Evolutionary conservation across 2,888 invertebrate genomes (phyloP).

Genomic region (Abrostola triplasia): DNA sequence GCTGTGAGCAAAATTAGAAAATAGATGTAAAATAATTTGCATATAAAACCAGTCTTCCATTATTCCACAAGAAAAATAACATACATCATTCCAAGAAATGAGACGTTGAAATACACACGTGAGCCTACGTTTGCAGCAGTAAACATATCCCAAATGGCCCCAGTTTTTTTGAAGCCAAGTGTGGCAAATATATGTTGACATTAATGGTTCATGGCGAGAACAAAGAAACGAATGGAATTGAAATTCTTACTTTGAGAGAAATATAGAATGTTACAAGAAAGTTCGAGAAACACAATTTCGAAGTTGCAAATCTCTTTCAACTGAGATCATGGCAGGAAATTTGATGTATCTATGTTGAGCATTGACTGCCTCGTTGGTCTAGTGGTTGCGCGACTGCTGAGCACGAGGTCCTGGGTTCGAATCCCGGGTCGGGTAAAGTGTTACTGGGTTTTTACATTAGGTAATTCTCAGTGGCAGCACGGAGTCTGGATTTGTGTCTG

Average conservation of each 20-base stretch:
- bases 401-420: too few species aligned
- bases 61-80: conserved; percentile 36
- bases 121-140: conserved; percentile 46
- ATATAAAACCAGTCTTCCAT: conserved; percentile 13
- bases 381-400: too few species aligned
- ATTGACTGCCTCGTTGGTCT: too few species aligned
- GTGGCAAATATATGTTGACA: conserved; percentile 52
- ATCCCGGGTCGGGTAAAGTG: too few species aligned
- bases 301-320: conserved; percentile 47
- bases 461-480: too few species aligned
- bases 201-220: conserved; percentile 42
- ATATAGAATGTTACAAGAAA: conserved; percentile 18
- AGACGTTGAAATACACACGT: conserved; percentile 43
- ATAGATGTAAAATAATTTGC: conserved; percentile 4
- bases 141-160: conserved; percentile 39
- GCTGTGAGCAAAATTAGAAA: conserved; percentile 3
- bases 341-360: not conserved
- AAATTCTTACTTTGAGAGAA: conserved; percentile 36
- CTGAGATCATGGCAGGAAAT: conserved; percentile 23
- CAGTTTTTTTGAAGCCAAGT: conserved; percentile 39
- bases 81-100: conserved; percentile 39
- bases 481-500: too few species aligned
- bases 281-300: conserved; percentile 41
- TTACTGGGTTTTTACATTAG: too few species aligned
- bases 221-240: conserved; percentile 45